Conservation (phyloP, 1,140 invertebrate genomes). For the Cepaea nemoralis region DNA sequence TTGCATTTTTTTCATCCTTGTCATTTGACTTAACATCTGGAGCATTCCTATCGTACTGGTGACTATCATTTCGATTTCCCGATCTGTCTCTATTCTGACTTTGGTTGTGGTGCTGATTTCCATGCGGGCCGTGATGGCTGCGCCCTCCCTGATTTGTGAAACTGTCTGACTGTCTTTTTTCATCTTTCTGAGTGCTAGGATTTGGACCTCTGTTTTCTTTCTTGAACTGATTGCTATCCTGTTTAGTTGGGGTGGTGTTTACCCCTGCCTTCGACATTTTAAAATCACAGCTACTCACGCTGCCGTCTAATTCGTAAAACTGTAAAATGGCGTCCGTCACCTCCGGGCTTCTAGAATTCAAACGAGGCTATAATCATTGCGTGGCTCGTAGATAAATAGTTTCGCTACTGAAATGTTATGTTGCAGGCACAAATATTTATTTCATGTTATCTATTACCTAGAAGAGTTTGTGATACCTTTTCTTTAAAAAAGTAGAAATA, state of each 20-base stretch:
- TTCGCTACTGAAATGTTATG: neutral
- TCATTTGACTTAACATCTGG: conserved; percentile 3
- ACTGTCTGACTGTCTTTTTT: conserved; percentile 8
- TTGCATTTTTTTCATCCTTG: conserved; percentile 31
- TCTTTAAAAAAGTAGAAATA: too few species aligned
- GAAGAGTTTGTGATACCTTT: too few species aligned
- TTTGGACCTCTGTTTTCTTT: conserved; percentile 33
- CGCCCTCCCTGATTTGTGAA: conserved; percentile 5
- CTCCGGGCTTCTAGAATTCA: neutral
- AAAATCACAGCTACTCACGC: neutral
- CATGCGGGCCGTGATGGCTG: neutral
- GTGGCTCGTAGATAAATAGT: neutral
- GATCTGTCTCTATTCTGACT: conserved; percentile 21
- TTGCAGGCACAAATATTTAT: neutral
- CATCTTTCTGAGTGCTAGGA: neutral
- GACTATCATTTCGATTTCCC: conserved; percentile 28
- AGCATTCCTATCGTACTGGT: conserved; percentile 27
- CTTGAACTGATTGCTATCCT: conserved; percentile 38
- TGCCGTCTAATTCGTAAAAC: neutral
- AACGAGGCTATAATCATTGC: conserved; percentile 25
- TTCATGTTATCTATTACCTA: too few species aligned
- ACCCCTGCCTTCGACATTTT: conserved; percentile 38
- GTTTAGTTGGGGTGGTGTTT: conserved; percentile 36
- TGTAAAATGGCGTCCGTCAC: conserved; percentile 31
- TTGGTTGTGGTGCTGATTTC: conserved; percentile 18